A percentile compares a stretch with the other conserved stretches of the same genome.
Evolutionary conservation across 2,888 invertebrate genomes (phyloP).

Genomic region (Smittia sp.): DNA sequence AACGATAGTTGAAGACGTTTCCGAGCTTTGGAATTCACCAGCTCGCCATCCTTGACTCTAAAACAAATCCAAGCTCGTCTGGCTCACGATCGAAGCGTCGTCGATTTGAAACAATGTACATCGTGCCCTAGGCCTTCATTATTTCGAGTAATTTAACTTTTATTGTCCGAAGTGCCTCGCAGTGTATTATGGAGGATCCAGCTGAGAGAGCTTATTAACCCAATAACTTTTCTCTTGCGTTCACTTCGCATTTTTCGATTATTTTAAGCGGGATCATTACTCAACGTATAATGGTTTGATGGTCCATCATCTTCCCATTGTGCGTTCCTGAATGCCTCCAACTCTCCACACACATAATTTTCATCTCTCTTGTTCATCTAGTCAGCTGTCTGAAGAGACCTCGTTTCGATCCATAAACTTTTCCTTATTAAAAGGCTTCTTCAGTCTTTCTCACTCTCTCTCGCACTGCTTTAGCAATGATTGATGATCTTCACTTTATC

Average conservation of each 20-base stretch:
- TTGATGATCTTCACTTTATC: slow-evolving; percentile 32
- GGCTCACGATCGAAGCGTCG: background rate
- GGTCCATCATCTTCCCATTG: slow-evolving; percentile 31
- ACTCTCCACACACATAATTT: background rate
- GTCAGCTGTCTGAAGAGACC: slow-evolving; percentile 18
- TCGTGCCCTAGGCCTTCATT: slow-evolving; percentile 16
- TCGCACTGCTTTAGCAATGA: background rate
- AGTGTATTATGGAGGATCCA: background rate
- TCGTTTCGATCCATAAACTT: slow-evolving; percentile 1
- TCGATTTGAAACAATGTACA: background rate
- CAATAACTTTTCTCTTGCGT: slow-evolving; percentile 34
- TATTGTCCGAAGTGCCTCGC: background rate
- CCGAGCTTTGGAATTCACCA: background rate
- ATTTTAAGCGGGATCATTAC: slow-evolving; percentile 36
- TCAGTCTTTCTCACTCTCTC: background rate
- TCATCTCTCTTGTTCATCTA: background rate
- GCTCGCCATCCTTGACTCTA: background rate
- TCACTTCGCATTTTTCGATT: slow-evolving; percentile 21
- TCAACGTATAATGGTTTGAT: slow-evolving; percentile 28
- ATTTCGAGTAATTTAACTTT: slow-evolving; percentile 21
- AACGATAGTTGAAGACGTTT: too few relatives aligned
- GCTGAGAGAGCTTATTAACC: slow-evolving; percentile 35
- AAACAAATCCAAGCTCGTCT: background rate
- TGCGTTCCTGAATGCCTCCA: background rate
- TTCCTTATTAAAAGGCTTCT: background rate